Evolutionary conservation across 1,140 invertebrate species (phyloP).

Genomic region (Heliconius himera): DNA sequence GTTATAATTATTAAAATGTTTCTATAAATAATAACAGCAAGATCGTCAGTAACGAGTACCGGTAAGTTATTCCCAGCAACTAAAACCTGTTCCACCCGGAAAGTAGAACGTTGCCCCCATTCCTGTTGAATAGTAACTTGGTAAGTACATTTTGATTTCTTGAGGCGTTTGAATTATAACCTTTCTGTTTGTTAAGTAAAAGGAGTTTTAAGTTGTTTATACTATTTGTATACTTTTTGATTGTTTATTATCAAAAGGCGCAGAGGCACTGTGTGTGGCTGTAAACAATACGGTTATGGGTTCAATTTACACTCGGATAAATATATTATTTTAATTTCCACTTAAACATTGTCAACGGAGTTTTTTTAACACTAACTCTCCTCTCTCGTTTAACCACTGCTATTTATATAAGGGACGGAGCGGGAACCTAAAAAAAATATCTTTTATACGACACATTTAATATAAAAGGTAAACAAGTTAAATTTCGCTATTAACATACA

Average conservation of each 20-base stretch:
- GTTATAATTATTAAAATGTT: slow-evolving; percentile 37
- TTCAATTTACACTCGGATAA: too few species aligned
- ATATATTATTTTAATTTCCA: too few species aligned
- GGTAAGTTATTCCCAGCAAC: slow-evolving; percentile 42
- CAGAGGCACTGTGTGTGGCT: too few species aligned
- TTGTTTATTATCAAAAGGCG: not conserved
- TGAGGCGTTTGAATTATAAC: slow-evolving; percentile 44
- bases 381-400: too few species aligned
- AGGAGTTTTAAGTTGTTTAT: not conserved
- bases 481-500: slow-evolving; percentile 2
- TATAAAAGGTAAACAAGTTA: not conserved
- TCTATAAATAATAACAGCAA: slow-evolving; percentile 40
- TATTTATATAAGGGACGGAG: too few species aligned
- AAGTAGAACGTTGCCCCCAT: slow-evolving; percentile 70
- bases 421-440: too few species aligned
- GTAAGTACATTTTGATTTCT: slow-evolving; percentile 60
- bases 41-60: slow-evolving; percentile 42
- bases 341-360: too few species aligned
- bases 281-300: too few species aligned
- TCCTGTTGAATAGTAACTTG: slow-evolving; percentile 53
- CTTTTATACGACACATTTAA: not conserved
- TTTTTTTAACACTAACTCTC: too few species aligned
- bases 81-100: slow-evolving; percentile 62
- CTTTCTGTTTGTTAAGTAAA: slow-evolving; percentile 20
- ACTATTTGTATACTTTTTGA: too few species aligned